These are phyloP conservation scores for Pachydiplax longipennis DNA, from an alignment of 2,888 invertebrate genomes.

Conservation along the genomic window DNA sequence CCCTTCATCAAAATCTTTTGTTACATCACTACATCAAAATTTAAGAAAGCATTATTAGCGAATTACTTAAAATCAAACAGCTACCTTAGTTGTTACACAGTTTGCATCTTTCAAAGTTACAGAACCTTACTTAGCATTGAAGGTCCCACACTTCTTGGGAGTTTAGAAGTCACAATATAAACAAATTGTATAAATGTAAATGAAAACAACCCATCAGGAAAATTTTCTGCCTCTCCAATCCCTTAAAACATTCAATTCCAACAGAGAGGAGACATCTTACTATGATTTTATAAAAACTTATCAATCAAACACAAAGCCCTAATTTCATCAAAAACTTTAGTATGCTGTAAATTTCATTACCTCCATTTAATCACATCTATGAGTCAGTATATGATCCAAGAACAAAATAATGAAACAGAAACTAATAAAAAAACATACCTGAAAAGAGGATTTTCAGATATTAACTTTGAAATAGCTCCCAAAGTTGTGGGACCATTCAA, in stretches of 20 bases:
- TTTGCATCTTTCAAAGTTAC: not conserved
- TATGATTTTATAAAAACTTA: too few species aligned
- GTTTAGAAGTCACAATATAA: not conserved
- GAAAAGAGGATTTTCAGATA: not conserved
- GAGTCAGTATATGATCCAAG: not conserved
- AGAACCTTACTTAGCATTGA: not conserved
- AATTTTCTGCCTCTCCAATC: too few species aligned
- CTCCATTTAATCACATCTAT: too few species aligned
- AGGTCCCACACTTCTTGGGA: not conserved
- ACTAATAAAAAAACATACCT: not conserved
- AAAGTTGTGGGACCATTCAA: slow-evolving; percentile 20
- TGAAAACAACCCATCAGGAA: too few species aligned
- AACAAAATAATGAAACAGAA: not conserved
- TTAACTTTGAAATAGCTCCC: not conserved
- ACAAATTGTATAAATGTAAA: too few species aligned
- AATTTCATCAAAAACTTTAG: too few species aligned
- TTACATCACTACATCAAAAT: slow-evolving; percentile 53
- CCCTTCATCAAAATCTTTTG: slow-evolving; percentile 57
- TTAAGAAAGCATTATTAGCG: not conserved
- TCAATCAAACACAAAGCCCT: too few species aligned
- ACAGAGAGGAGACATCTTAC: too few species aligned
- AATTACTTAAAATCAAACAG: slow-evolving; percentile 47
- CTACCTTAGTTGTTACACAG: not conserved
- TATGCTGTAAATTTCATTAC: too few species aligned
- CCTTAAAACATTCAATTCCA: too few species aligned